Evolutionary conservation across 1,140 invertebrate genomes (phyloP).

Genomic region (Microvelia longipes): DNA sequence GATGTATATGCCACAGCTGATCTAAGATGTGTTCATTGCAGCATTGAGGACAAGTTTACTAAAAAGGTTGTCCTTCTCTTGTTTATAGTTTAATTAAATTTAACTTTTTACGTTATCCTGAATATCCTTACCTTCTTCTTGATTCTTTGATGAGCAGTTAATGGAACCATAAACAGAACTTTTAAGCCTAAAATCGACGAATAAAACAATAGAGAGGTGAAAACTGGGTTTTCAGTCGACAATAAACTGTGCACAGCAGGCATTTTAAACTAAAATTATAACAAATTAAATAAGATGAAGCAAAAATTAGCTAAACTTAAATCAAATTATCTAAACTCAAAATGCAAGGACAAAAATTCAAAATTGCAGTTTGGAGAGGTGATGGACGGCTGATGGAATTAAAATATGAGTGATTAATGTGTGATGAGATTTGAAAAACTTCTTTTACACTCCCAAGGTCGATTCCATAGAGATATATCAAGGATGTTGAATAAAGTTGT

Average conservation of each 20-base stretch:
- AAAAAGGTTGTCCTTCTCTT: neutral
- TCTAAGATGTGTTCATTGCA: neutral
- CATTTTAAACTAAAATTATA: no score
- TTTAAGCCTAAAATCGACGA: conserved; percentile 26
- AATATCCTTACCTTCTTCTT: conserved; percentile 22
- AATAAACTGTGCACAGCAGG: neutral
- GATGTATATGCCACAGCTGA: neutral
- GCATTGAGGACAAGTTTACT: neutral
- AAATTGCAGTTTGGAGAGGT: no score
- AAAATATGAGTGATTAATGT: no score
- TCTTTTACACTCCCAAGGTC: no score
- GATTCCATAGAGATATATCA: no score
- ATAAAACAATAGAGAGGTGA: conserved; percentile 23
- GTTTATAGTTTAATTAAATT: neutral
- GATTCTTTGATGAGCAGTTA: conserved; percentile 26
- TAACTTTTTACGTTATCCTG: neutral
- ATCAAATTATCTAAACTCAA: no score
- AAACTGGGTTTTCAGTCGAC: conserved; percentile 18
- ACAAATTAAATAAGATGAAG: no score
- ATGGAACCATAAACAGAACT: conserved; percentile 26
- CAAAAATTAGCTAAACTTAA: no score
- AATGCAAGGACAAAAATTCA: no score
- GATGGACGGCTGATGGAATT: no score
- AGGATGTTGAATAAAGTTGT: no score
- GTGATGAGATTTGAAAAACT: no score